Evolutionary conservation across 2,888 invertebrate species (phyloP), one percentile per base, ranked within the genome.

Genomic region (Thelaira solivaga): DNA sequence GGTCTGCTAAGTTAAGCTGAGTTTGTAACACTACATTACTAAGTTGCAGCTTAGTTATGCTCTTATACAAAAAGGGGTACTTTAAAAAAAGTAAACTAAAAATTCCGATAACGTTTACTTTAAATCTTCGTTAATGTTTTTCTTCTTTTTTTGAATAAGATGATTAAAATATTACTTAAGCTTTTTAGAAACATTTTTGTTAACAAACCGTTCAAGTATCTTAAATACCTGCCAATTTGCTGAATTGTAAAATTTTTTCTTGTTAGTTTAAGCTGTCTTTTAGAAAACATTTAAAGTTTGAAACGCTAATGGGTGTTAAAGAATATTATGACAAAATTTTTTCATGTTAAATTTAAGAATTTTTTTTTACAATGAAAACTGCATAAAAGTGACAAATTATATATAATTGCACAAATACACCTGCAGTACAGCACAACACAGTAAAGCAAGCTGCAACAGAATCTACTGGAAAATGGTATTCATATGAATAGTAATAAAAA

Each of bases 371-470:
- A 45, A 78, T 65, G 69, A 47, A 59, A 65, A 65, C 78, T 69
- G 78, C 26, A 78, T 78, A 74, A 78, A 78, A 65, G 64, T 69
- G 74, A 78, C 78, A 74, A 78, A 78, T 78, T 78, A 74, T 74
- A 69, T 78, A 74, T 78, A 78, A 78, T 74, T 78, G 73, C 73
- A 59, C 11, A 16, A 53, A 67, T 62, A 55, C 29, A 49, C n/a
- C 10, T 8, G 47, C 18, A 18, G n/a, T n/a, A 20, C 18, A 31
- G 10, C 5, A 2, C 6, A 26, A 31, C 20, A 6, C 39, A 55
- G 5, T 13, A 47, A 8, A 7, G 2, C 16, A 41, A 24, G 1
- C 34, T 29, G 18, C 36, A 26, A n/a, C 0, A 61, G 41, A 53
- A 16, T 7, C 18, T 6, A 43, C 22, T 29, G 22, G 13, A 26